Evolutionary conservation across 2,113 vertebrate genomes (phyloP).

Genomic region (Notiomystis cincta): DNA sequence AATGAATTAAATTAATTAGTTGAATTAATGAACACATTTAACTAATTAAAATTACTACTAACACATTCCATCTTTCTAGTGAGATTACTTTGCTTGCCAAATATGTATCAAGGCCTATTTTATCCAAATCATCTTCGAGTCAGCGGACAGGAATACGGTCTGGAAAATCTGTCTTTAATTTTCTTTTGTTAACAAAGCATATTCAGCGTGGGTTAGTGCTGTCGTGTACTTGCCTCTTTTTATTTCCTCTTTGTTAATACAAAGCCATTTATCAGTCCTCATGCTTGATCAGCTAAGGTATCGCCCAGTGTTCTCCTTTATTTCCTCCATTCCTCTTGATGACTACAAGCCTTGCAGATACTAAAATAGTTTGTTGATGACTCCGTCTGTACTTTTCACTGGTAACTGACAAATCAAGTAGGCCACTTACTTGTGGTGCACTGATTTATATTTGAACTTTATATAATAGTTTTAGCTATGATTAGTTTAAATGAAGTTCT

Average conservation of each 20-base stretch:
- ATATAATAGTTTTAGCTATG: neutral
- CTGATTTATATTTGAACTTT: neutral
- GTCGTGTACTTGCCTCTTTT: neutral
- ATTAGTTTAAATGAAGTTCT: neutral
- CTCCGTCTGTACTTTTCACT: neutral
- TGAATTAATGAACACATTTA: neutral
- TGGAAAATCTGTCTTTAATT: neutral
- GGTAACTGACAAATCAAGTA: neutral
- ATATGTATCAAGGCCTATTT: neutral
- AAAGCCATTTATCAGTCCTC: neutral
- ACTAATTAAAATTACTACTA: neutral
- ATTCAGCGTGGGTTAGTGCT: neutral
- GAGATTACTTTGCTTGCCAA: neutral
- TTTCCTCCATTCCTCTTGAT: neutral
- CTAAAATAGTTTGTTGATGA: neutral
- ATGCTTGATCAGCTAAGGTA: neutral
- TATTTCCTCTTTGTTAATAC: neutral
- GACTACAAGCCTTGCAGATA: neutral
- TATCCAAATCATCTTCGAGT: neutral
- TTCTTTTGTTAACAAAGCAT: neutral
- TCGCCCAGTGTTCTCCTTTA: neutral
- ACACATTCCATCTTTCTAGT: neutral
- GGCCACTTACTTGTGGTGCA: neutral
- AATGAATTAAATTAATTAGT: conserved; percentile 9
- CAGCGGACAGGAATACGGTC: neutral